phyloP scores from a whole-genome alignment of 2,113 vertebrate genomes.

The Dryoscopus gambensis region DNA sequence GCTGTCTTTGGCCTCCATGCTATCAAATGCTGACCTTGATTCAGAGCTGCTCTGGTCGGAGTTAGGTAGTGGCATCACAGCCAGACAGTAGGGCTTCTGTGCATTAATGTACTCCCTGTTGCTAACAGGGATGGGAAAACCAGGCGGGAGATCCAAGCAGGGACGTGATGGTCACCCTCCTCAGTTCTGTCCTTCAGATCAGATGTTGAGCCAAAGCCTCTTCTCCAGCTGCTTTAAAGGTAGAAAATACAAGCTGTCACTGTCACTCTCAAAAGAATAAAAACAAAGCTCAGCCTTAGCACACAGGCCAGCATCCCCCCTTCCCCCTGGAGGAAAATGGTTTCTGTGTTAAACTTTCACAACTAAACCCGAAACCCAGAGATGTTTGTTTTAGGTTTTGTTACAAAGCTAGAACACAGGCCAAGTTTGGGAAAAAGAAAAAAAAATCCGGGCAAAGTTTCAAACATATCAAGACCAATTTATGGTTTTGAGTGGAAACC shows the following conservation, averaged over 20 bases:
- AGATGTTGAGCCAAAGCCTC: not conserved
- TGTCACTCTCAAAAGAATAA: not conserved
- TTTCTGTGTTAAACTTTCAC: conserved; percentile 56
- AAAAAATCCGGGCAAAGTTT: not conserved
- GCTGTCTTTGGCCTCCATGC: conserved; percentile 32
- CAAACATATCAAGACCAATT: conserved; percentile 41
- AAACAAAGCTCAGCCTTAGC: not conserved
- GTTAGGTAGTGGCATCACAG: not conserved
- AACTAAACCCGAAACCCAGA: conserved; percentile 48
- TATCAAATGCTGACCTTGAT: conserved; percentile 30
- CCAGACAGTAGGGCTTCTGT: not conserved
- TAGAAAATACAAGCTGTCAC: not conserved
- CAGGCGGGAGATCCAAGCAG: not conserved
- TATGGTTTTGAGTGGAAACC: conserved; percentile 57
- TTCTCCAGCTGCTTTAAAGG: not conserved
- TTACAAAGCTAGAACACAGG: conserved; percentile 44
- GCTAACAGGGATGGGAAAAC: not conserved
- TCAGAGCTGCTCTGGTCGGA: not conserved
- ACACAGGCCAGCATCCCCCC: not conserved
- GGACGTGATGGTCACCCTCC: not conserved
- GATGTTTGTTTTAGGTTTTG: conserved; percentile 60
- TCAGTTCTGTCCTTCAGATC: not conserved
- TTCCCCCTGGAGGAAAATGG: not conserved
- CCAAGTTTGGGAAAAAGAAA: not conserved
- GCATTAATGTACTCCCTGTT: not conserved